phyloP scores from a whole-genome alignment of 1,140 invertebrate species.

The Ostrea edulis region DNA sequence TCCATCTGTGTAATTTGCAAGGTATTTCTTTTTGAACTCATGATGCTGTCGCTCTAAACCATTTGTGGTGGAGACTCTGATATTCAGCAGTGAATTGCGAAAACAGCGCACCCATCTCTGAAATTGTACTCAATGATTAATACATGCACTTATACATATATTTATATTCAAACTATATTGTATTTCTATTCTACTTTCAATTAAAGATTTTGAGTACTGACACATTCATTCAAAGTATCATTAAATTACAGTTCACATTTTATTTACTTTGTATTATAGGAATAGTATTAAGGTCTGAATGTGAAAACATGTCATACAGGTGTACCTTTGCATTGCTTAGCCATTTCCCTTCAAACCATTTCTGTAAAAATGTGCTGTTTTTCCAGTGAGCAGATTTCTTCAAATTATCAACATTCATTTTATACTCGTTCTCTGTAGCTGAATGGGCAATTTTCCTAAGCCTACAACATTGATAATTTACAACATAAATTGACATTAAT shows the following conservation, averaged over 20 bases:
- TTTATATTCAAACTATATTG: no score
- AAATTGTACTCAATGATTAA: no score
- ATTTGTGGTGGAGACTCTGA: slow-evolving; percentile 42
- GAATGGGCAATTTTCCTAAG: not conserved
- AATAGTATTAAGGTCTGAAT: no score
- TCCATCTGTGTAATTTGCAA: slow-evolving; percentile 20
- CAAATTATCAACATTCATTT: not conserved
- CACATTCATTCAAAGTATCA: no score
- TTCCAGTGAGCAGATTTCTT: not conserved
- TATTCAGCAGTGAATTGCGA: not conserved
- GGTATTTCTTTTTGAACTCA: slow-evolving; percentile 15
- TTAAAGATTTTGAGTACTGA: no score
- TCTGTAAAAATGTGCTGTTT: not conserved
- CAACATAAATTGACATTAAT: no score
- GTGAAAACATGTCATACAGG: no score
- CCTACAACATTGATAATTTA: not conserved
- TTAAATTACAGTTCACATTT: no score
- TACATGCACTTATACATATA: no score
- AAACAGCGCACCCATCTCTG: slow-evolving; percentile 14
- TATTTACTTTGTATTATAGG: no score
- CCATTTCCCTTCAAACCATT: not conserved
- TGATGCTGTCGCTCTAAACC: slow-evolving; percentile 42
- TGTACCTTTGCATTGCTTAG: not conserved
- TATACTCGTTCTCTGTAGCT: not conserved
- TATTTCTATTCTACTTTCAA: no score